Evolutionary conservation across 2,797 vertebrate species (phyloP).

Genomic region (Sorex maritimensis): DNA sequence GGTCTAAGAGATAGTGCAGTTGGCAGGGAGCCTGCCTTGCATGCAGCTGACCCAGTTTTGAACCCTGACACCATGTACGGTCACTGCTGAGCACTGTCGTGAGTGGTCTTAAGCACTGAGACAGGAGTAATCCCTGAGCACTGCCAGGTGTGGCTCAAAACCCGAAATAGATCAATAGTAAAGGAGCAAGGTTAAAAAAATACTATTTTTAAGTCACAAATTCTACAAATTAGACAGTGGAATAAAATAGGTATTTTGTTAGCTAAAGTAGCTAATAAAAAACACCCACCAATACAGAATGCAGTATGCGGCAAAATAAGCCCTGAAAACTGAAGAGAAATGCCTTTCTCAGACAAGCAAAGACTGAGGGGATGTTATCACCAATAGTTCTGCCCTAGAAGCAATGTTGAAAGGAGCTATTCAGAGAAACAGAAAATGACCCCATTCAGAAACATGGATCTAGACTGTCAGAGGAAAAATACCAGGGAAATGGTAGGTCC

Average conservation of each 20-base stretch:
- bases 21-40: no score
- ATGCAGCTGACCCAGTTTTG: no score
- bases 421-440: slow-evolving; percentile 29
- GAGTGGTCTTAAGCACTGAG: no score
- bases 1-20: no score
- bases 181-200: no score
- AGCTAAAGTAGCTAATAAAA: not conserved
- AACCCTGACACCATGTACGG: no score
- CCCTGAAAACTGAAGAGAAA: not conserved
- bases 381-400: not conserved
- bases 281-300: not conserved
- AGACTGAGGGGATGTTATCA: not conserved
- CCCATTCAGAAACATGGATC: not conserved
- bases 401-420: slow-evolving; percentile 5
- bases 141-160: no score
- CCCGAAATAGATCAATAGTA: no score
- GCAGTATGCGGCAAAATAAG: not conserved
- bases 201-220: no score
- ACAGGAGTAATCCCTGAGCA: no score
- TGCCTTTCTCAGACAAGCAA: not conserved
- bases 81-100: no score
- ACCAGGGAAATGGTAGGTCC: not conserved
- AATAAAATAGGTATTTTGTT: not conserved
- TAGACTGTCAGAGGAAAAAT: slow-evolving; percentile 16
- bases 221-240: not conserved